Conservation (phyloP, 2,888 invertebrate genomes). For the Oscheius sp. region DNA sequence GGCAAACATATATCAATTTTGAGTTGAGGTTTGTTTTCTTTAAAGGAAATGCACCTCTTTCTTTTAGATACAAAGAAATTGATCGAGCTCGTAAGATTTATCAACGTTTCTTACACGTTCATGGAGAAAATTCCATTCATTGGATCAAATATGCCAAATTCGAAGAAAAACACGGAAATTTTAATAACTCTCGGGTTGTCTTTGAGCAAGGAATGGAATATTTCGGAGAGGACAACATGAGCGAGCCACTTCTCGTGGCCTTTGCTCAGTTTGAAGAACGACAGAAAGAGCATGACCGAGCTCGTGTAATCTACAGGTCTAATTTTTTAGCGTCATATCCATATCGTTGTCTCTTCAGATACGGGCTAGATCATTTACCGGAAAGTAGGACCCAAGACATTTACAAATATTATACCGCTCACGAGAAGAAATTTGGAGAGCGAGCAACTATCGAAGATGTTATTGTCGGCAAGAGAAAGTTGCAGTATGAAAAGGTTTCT, state of each 20-base stretch:
- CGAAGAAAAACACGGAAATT: slow-evolving; percentile 85
- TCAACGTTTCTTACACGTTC: slow-evolving; percentile 91
- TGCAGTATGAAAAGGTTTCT: slow-evolving; percentile 85
- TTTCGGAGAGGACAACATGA: slow-evolving; percentile 94
- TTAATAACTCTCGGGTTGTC: slow-evolving; percentile 81
- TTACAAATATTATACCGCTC: slow-evolving; percentile 84
- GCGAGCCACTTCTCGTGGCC: slow-evolving; percentile 90
- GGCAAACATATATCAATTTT: slow-evolving; percentile 99
- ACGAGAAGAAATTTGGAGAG: slow-evolving; percentile 98
- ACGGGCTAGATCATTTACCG: slow-evolving; percentile 90
- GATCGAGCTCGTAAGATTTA: slow-evolving; percentile 91
- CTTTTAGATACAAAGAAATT: slow-evolving; percentile 85
- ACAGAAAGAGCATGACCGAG: slow-evolving; percentile 88
- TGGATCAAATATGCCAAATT: slow-evolving; percentile 97
- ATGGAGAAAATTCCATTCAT: slow-evolving; percentile 90
- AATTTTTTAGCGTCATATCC: no score
- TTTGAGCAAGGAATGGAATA: slow-evolving; percentile 95
- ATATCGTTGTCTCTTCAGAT: slow-evolving; percentile 75
- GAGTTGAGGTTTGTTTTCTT: slow-evolving; percentile 78
- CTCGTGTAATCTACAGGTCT: slow-evolving; percentile 84
- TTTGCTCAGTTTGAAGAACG: slow-evolving; percentile 98
- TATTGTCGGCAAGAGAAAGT: slow-evolving; percentile 93
- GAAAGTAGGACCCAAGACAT: slow-evolving; percentile 77
- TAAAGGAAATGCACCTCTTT: no score
- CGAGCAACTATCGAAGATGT: slow-evolving; percentile 93